A percentile compares a stretch with the other conserved stretches of the same genome.
Evolutionary conservation across 2,113 vertebrate genomes (phyloP).

Genomic region (Nannobrachium achirus): DNA sequence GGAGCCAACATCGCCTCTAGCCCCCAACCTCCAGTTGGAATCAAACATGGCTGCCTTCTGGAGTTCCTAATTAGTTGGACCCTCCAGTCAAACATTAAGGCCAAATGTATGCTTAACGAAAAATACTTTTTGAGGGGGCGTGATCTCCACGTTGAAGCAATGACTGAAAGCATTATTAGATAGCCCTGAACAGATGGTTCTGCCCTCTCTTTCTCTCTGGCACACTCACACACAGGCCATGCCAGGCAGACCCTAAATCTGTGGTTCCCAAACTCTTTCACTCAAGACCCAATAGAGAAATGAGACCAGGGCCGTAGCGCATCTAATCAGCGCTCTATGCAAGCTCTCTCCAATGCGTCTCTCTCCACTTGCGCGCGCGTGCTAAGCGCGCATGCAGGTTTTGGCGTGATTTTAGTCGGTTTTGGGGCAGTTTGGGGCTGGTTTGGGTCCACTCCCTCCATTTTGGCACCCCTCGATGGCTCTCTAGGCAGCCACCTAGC

Average conservation of each 20-base stretch:
- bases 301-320: no score
- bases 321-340: no score
- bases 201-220: neutral
- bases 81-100: neutral
- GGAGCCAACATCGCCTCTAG: conserved; percentile 39
- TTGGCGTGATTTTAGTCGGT: no score
- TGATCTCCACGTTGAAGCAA: conserved; percentile 1
- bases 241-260: neutral
- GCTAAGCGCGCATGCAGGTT: no score
- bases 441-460: no score
- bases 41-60: conserved; percentile 37
- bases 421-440: no score
- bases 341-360: no score
- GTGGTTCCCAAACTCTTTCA: neutral
- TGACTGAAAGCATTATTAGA: neutral
- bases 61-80: conserved; percentile 11
- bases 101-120: neutral
- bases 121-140: neutral
- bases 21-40: conserved; percentile 18
- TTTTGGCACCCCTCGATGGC: no score
- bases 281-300: no score
- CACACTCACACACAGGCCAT: conserved; percentile 3
- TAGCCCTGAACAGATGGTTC: neutral
- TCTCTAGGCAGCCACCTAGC: no score
- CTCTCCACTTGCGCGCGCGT: no score